These are phyloP conservation scores for Ostrea edulis DNA, from an alignment of 1,140 invertebrate genomes.

Conservation along the genomic window DNA sequence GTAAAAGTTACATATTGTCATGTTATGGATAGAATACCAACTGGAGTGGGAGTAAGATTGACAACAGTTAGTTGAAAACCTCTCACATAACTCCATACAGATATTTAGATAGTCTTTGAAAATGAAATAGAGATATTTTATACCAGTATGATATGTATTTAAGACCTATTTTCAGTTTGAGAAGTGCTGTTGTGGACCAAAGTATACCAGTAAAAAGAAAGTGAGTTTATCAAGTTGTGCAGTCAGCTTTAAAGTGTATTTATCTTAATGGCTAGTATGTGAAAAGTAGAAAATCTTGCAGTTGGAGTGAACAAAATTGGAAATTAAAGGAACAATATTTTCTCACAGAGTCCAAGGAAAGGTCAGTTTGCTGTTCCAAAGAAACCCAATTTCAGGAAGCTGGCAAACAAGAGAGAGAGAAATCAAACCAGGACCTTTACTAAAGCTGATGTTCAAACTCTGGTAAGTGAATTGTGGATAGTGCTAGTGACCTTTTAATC, in stretches of 20 bases:
- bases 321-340: background rate
- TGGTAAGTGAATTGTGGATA: background rate
- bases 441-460: background rate
- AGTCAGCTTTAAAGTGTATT: background rate
- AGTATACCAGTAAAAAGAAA: background rate
- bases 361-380: background rate
- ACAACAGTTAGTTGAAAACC: too few species aligned
- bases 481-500: background rate
- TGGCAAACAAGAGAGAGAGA: background rate
- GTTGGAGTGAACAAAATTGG: background rate
- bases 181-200: conserved; percentile 17
- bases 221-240: background rate
- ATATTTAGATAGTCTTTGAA: too few species aligned
- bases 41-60: too few species aligned
- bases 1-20: too few species aligned
- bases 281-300: background rate
- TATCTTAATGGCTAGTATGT: background rate
- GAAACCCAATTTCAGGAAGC: background rate
- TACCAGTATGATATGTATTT: background rate
- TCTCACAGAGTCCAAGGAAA: background rate
- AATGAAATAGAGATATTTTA: too few species aligned
- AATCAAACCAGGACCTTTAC: conserved; percentile 9
- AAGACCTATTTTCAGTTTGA: conserved; percentile 39
- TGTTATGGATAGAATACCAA: too few species aligned
- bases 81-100: too few species aligned